Evolutionary conservation across 2,888 invertebrate genomes (phyloP).

Genomic region (Alloplasta piceator): DNA sequence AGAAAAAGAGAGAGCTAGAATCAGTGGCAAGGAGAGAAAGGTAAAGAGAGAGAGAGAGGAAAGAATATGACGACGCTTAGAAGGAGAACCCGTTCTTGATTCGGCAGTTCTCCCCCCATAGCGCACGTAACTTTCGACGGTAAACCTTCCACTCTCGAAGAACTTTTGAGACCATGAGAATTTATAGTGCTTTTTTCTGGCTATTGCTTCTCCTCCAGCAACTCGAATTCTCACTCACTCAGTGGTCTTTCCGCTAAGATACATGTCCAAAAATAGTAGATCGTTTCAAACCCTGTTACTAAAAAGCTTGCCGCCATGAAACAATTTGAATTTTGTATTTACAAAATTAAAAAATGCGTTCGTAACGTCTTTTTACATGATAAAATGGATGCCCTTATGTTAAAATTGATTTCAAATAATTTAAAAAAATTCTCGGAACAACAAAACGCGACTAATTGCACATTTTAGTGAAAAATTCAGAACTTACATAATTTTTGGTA

Average conservation of each 20-base stretch:
- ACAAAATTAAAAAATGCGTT: too few relatives aligned
- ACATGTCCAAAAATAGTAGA: too few relatives aligned
- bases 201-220: constrained; percentile 35
- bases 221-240: constrained; percentile 49
- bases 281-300: too few relatives aligned
- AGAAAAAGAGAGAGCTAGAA: constrained; percentile 4
- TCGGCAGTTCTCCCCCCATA: constrained; percentile 60
- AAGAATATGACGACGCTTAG: constrained; percentile 51
- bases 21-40: constrained; percentile 1
- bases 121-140: constrained; percentile 64
- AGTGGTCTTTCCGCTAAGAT: constrained; percentile 46
- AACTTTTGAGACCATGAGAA: constrained; percentile 63
- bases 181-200: constrained; percentile 59
- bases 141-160: constrained; percentile 61
- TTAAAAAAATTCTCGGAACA: too few relatives aligned
- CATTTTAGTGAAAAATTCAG: too few relatives aligned
- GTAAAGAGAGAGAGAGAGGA: constrained; percentile 20
- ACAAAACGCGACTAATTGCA: too few relatives aligned
- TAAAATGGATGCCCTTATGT: too few relatives aligned
- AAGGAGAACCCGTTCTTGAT: constrained; percentile 61
- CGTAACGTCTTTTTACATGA: too few relatives aligned
- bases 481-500: too few relatives aligned
- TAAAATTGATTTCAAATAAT: too few relatives aligned
- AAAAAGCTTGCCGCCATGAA: too few relatives aligned
- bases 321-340: too few relatives aligned